phyloP scores from a whole-genome alignment of 2,888 invertebrate genomes.

The Nymphalis c-album region DNA sequence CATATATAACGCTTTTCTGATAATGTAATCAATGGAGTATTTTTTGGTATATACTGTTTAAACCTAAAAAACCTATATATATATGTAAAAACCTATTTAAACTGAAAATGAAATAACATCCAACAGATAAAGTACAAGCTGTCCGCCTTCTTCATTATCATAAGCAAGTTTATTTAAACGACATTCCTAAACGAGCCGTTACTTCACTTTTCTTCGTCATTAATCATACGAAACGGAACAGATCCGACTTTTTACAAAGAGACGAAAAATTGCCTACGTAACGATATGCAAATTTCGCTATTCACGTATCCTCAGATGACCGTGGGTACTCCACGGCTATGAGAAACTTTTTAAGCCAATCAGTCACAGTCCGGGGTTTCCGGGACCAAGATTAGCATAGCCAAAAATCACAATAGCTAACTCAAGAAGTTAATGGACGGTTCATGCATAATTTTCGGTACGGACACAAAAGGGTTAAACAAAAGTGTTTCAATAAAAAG shows the following conservation, averaged over 20 bases:
- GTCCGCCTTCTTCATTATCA: neutral
- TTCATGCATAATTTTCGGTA: slow-evolving; percentile 66
- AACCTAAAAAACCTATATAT: too few relatives aligned
- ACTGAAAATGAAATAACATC: neutral
- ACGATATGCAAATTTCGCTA: slow-evolving; percentile 51
- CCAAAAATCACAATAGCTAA: slow-evolving; percentile 71
- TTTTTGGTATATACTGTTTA: too few relatives aligned
- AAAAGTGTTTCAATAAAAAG: slow-evolving; percentile 67
- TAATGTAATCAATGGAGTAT: neutral
- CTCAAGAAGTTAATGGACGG: slow-evolving; percentile 72
- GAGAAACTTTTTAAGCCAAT: slow-evolving; percentile 64
- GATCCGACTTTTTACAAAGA: slow-evolving; percentile 29
- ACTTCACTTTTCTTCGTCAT: slow-evolving; percentile 23
- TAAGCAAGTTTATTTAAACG: neutral
- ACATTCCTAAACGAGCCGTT: slow-evolving; percentile 12
- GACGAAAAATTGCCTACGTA: slow-evolving; percentile 43
- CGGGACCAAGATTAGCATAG: slow-evolving; percentile 66
- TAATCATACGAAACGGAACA: slow-evolving; percentile 32
- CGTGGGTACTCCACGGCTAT: slow-evolving; percentile 50
- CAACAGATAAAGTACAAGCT: neutral
- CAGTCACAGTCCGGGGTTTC: slow-evolving; percentile 70
- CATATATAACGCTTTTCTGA: neutral
- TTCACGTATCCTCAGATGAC: slow-evolving; percentile 58
- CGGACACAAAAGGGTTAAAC: slow-evolving; percentile 72
- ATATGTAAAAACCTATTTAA: too few relatives aligned